Conservation (phyloP, 1,140 invertebrate species). For the Paraescarpia echinospica region DNA sequence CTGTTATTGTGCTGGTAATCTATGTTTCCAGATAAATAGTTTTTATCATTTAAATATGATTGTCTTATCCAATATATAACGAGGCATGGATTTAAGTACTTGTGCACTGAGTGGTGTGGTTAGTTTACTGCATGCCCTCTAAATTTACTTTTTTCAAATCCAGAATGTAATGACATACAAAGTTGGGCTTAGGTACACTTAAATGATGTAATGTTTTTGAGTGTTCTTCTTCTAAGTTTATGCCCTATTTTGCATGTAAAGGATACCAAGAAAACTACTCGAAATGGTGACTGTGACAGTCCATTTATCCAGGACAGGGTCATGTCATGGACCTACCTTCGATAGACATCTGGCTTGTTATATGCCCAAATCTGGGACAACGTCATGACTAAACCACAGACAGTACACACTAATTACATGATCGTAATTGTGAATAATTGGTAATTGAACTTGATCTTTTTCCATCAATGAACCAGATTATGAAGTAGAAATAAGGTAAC, state of each 20-base stretch:
- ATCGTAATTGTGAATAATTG: not conserved
- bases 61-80: not conserved
- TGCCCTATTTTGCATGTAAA: not conserved
- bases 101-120: not conserved
- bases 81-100: not conserved
- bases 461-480: not conserved
- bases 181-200: no score
- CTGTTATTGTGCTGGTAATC: no score
- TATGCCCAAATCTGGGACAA: not conserved
- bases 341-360: not conserved
- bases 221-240: not conserved
- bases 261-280: not conserved
- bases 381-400: not conserved
- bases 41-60: not conserved
- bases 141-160: not conserved
- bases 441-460: not conserved
- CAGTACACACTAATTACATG: not conserved
- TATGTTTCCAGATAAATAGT: no score
- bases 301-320: not conserved
- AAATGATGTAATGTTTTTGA: no score
- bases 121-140: not conserved
- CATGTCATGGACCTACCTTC: not conserved
- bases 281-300: not conserved
- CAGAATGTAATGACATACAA: no score
- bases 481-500: not conserved